Conservation (phyloP, 1,140 invertebrate genomes). For the Anastrepha obliqua region DNA sequence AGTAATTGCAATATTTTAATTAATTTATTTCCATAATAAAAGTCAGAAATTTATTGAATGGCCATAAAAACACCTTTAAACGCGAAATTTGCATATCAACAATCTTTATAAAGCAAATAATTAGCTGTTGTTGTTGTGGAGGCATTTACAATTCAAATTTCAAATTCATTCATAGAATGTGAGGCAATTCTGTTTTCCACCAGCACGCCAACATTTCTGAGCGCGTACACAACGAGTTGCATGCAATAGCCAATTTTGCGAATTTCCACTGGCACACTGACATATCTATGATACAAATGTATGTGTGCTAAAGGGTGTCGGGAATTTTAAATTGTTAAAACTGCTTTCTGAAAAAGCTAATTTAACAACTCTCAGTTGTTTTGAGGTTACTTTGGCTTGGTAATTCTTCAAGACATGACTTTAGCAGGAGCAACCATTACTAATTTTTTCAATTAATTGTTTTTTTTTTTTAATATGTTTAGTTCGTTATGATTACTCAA, state of each 20-base stretch:
- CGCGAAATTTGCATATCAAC: not conserved
- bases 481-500: no score
- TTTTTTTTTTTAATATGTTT: no score
- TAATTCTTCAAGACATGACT: no score
- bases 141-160: not conserved
- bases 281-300: no score
- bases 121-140: conserved; percentile 7
- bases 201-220: not conserved
- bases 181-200: not conserved
- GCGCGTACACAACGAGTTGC: not conserved
- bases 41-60: conserved; percentile 21
- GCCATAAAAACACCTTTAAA: not conserved
- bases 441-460: no score
- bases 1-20: not conserved
- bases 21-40: conserved; percentile 8
- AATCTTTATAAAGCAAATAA: not conserved
- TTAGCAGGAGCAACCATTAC: no score
- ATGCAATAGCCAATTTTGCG: not conserved
- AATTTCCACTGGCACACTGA: not conserved
- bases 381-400: no score
- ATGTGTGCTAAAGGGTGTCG: no score
- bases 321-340: no score
- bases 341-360: no score
- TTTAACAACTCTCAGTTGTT: no score
- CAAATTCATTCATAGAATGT: conserved; percentile 20